Base-by-base conservation (phyloP, 2,888 invertebrate genomes). In the Drosophila kuntzei region DNA sequence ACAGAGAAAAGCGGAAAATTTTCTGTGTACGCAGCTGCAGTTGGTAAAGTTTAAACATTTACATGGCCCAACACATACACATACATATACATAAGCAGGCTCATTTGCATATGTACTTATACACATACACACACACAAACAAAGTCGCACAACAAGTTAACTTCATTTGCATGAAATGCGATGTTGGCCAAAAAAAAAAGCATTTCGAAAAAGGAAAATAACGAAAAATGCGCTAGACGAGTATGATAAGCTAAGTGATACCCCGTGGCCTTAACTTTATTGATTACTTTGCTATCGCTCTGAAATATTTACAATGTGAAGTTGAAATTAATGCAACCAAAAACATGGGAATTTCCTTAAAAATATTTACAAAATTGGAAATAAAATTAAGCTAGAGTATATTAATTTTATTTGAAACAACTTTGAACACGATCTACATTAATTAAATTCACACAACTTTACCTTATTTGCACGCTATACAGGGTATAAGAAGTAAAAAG, bases 131-230 rank as follows among this genome's bases (percentile, higher is more conserved):
- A 43, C 27, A 53, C n/a, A 34, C 16, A 54, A 8, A 34, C 16
- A 54, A 8, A 41, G 29, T 18, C 36, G 25, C 61, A 75, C 55
- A 73, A 60, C 58, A 69, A 76, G 71, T 76, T 76, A 73, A 82
- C 67, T 85, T 82, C 64, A 83, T 86, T 86, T 85, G 79, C 81
- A 84, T 84, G 65, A 87, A 87, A 84, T 71, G 73, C 75, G 65
- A 73, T 54, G 79, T 43, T 69, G 51, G 22, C 27, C 27, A 71
- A 72, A 57, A 70, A 53, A 37, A 44, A 16, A 47, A n/a, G 25
- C 7, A 34, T 55, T 46, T 11, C 9, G 27, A 18, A 46, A 27
- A 16, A 5, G 9, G 11, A 44, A 46, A 57, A 46, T 25, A 16
- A 25, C 22, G 16, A 12, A 37, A 11, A 18, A 53, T 37, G 11